A percentile compares a stretch with the other conserved stretches of the same genome.
phyloP scores from a whole-genome alignment of 1,140 invertebrate genomes.

The Drosophila asahinai region DNA sequence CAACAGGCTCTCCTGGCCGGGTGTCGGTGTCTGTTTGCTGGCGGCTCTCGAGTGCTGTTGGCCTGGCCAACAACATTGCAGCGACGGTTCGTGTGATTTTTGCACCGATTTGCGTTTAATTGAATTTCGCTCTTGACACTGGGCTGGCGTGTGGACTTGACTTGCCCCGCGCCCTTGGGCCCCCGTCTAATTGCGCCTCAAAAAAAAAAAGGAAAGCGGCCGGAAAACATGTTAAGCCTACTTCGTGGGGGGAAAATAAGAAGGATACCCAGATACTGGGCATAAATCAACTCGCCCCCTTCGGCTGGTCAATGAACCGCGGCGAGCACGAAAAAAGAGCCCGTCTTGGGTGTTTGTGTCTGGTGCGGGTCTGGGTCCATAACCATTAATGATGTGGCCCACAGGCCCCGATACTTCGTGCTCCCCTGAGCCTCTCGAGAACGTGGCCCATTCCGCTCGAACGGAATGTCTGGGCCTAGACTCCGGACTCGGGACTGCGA shows the following conservation, averaged over 20 bases:
- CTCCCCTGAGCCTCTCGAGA: slow-evolving; percentile 19
- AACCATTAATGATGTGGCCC: slow-evolving; percentile 79
- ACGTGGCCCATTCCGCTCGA: slow-evolving; percentile 50
- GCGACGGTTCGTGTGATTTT: slow-evolving; percentile 58
- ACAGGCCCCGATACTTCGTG: slow-evolving; percentile 38
- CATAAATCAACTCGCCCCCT: slow-evolving; percentile 72
- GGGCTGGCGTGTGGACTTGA: slow-evolving; percentile 28
- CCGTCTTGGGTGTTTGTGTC: slow-evolving; percentile 26
- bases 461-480: slow-evolving; percentile 31
- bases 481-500: slow-evolving; percentile 17
- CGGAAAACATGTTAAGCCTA: slow-evolving; percentile 59
- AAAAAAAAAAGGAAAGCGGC: slow-evolving; percentile 14
- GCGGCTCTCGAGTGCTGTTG: slow-evolving; percentile 34
- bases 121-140: slow-evolving; percentile 74
- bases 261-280: slow-evolving; percentile 34
- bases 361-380: slow-evolving; percentile 56
- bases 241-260: slow-evolving; percentile 40
- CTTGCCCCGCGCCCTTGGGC: neutral
- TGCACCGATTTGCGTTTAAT: slow-evolving; percentile 79
- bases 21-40: slow-evolving; percentile 43
- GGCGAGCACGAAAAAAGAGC: slow-evolving; percentile 28
- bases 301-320: slow-evolving; percentile 73
- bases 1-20: slow-evolving; percentile 6
- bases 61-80: slow-evolving; percentile 20
- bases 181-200: slow-evolving; percentile 55